These are phyloP conservation scores for Acrocephalus kingi DNA, from an alignment of 2,113 vertebrate species.

Conservation along the genomic window DNA sequence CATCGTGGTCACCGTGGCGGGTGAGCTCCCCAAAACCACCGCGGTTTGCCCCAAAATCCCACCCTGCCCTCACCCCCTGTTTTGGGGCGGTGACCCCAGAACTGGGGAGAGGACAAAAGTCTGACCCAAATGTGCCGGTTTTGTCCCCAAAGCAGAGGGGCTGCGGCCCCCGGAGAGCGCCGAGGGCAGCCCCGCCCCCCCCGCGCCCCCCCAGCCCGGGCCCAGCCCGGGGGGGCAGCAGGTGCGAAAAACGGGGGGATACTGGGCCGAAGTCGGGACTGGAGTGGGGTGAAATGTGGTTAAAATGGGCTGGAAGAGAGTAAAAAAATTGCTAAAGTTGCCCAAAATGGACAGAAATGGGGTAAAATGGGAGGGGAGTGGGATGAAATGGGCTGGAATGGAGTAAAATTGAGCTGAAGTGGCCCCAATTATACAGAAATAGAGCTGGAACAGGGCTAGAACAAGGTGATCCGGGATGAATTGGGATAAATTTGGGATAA, in stretches of 20 bases:
- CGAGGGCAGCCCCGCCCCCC: background rate
- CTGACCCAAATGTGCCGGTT: background rate
- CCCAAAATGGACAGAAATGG: background rate
- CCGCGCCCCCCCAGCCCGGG: background rate
- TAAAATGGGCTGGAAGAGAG: background rate
- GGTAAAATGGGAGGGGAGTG: background rate
- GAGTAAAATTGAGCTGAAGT: background rate
- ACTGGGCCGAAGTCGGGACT: background rate
- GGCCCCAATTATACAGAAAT: background rate
- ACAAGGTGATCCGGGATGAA: background rate
- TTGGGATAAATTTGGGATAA: background rate
- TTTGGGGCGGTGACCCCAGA: background rate
- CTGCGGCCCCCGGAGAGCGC: background rate
- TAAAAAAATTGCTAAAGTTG: background rate
- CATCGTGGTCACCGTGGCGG: background rate
- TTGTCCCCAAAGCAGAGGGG: background rate
- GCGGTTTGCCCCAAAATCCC: background rate
- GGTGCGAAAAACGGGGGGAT: background rate
- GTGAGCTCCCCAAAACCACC: background rate
- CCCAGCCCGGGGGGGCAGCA: background rate
- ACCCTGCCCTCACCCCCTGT: background rate
- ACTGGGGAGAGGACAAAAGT: accelerated
- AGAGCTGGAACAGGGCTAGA: background rate
- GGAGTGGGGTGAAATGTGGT: background rate
- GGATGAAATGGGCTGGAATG: too few species aligned